phyloP scores from a whole-genome alignment of 2,888 invertebrate species.

The Nezara viridula region DNA sequence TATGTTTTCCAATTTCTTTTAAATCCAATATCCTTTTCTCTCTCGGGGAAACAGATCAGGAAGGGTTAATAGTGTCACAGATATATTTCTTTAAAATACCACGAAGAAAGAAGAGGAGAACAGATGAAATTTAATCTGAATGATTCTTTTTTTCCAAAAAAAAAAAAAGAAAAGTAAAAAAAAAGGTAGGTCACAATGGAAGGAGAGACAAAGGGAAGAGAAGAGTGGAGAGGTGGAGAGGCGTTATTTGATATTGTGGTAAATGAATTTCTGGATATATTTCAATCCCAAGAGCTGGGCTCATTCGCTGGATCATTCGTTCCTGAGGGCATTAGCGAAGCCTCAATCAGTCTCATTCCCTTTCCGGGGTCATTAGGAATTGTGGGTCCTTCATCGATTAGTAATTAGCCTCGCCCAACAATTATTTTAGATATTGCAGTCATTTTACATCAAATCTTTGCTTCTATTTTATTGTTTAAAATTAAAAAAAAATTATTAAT shows the following conservation, averaged over 20 bases:
- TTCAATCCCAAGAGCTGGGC: background rate
- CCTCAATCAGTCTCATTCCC: conserved; percentile 18
- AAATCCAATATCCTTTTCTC: background rate
- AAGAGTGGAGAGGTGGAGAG: no score
- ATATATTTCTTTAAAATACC: background rate
- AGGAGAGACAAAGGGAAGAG: conserved; percentile 4
- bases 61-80: background rate
- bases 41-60: background rate
- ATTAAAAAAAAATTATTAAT: no score
- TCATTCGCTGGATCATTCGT: no score
- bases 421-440: background rate
- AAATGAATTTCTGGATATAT: conserved; percentile 24
- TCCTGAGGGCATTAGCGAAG: background rate
- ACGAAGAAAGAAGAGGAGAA: background rate
- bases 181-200: background rate
- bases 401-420: background rate
- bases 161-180: background rate
- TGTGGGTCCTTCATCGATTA: background rate
- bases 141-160: background rate
- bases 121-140: background rate
- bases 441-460: background rate
- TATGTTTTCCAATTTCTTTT: background rate
- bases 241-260: conserved; percentile 19
- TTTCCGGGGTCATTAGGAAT: background rate
- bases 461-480: no score